Evolutionary conservation across 2,113 vertebrate species (phyloP).

Genomic region (Morone chrysops): DNA sequence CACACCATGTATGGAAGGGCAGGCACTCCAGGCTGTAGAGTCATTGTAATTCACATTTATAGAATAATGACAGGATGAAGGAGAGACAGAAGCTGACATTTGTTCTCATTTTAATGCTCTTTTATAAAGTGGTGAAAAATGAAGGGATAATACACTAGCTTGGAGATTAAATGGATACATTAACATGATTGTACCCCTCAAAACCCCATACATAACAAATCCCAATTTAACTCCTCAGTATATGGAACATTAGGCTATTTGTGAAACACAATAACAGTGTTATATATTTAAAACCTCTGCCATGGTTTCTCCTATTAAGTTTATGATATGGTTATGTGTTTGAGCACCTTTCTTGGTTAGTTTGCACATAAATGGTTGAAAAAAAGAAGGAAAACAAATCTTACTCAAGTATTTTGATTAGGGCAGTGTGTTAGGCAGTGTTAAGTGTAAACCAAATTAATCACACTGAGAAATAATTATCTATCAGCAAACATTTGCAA

Average conservation of each 20-base stretch:
- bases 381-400: neutral
- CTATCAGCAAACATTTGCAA: neutral
- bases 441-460: neutral
- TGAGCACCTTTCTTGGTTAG: neutral
- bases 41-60: constrained; percentile 11
- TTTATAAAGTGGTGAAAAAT: constrained; percentile 2
- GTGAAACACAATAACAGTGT: neutral
- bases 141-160: neutral
- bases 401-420: neutral
- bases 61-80: neutral
- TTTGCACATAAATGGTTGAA: neutral
- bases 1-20: constrained; percentile 31
- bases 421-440: neutral
- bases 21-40: neutral
- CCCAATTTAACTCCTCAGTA: no score
- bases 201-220: no score
- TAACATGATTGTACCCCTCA: neutral
- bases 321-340: neutral
- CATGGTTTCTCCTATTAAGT: neutral
- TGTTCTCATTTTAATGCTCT: neutral
- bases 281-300: neutral
- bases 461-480: neutral
- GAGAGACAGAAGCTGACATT: neutral
- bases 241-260: no score
- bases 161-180: constrained; percentile 3